Evolutionary conservation across 2,113 vertebrate species (phyloP).

Genomic region (Pseudorasbora parva): DNA sequence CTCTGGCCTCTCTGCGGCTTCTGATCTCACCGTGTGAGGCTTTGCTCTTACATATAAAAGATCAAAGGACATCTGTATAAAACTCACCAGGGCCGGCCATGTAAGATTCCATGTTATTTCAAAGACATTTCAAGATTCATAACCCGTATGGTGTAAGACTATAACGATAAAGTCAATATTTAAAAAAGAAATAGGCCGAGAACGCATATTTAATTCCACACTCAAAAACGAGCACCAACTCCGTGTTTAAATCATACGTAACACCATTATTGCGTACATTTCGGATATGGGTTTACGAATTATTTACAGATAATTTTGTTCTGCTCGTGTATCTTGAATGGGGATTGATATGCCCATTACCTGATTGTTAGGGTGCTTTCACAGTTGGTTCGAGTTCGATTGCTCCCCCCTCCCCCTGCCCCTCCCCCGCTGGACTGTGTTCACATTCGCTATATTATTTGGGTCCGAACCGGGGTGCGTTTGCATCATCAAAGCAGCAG

Average conservation of each 20-base stretch:
- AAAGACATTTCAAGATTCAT: conserved; percentile 18
- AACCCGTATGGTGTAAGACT: neutral
- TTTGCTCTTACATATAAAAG: conserved; percentile 14
- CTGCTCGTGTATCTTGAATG: neutral
- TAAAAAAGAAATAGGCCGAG: neutral
- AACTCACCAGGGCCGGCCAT: conserved; percentile 4
- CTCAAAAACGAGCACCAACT: neutral
- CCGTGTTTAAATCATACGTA: neutral
- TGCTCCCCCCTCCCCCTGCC: too few relatives aligned
- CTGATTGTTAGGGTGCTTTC: too few relatives aligned
- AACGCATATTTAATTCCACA: neutral
- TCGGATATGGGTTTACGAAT: neutral
- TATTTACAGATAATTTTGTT: neutral
- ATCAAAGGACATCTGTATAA: conserved; percentile 17
- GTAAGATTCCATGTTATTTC: conserved; percentile 29
- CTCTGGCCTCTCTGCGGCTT: conserved; percentile 8
- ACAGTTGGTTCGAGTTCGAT: too few relatives aligned
- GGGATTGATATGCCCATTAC: neutral
- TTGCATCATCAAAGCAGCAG: too few relatives aligned
- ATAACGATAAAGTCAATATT: neutral
- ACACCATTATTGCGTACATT: neutral
- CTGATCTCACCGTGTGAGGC: neutral
- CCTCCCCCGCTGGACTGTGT: too few relatives aligned
- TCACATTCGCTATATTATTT: too few relatives aligned
- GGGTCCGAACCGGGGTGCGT: too few relatives aligned